Percentiles rank a stretch among this genome's conserved stretches.
Evolutionary conservation across 2,888 invertebrate species (phyloP).

Genomic region (Diachrysia chrysitis): DNA sequence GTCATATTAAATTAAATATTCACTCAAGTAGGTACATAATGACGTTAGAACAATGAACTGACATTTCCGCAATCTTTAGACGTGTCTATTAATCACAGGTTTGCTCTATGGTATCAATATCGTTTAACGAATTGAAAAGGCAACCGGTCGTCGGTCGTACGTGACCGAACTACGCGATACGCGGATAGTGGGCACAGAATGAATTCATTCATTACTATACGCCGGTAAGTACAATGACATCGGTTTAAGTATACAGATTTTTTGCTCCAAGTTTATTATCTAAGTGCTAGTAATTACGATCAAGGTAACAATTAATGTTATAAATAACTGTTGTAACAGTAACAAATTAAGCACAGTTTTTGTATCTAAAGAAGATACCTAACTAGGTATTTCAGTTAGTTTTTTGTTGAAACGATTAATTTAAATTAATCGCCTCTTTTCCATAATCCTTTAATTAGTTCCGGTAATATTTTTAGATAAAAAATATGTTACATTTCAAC

Average conservation of each 20-base stretch:
- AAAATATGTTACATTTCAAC: conserved; percentile 67
- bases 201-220: conserved; percentile 69
- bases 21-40: conserved; percentile 22
- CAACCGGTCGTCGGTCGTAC: conserved; percentile 70
- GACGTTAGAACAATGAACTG: conserved; percentile 45
- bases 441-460: conserved; percentile 17
- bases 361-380: no score
- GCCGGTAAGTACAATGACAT: conserved; percentile 68
- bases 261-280: conserved; percentile 41
- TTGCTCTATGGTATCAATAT: conserved; percentile 61
- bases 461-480: conserved; percentile 21
- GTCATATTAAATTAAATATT: conserved; percentile 40
- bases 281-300: conserved; percentile 43
- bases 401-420: background rate
- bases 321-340: conserved; percentile 16
- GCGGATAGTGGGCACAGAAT: conserved; percentile 63
- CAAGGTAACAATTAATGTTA: conserved; percentile 39
- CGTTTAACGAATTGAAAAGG: conserved; percentile 70
- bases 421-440: background rate
- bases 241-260: conserved; percentile 58
- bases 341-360: no score
- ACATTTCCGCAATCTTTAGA: conserved; percentile 55
- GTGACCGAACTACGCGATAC: conserved; percentile 75
- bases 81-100: conserved; percentile 59
- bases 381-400: background rate